Percentiles rank a stretch among this genome's conserved stretches.
Conservation (phyloP, 1,140 invertebrate genomes). For the Lineus longissimus region DNA sequence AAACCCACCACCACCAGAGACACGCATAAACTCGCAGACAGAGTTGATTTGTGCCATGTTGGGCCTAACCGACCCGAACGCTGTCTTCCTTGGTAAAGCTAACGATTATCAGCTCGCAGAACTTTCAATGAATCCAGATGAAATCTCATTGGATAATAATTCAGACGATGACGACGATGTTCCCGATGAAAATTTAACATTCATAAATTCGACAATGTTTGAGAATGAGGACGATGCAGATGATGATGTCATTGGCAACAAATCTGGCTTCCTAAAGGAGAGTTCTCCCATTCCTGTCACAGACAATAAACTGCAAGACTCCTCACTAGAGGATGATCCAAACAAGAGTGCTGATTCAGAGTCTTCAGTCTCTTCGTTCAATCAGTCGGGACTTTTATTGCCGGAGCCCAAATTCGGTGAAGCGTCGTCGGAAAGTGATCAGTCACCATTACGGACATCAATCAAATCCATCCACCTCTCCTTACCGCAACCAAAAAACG, state of each 20-base stretch:
- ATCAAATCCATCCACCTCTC: background rate
- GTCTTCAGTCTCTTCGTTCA: conserved; percentile 11
- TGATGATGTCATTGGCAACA: conserved; percentile 11
- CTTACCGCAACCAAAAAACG: background rate
- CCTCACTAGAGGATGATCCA: conserved; percentile 16
- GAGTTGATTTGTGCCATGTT: conserved; percentile 74
- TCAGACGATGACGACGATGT: conserved; percentile 20
- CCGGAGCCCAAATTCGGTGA: background rate
- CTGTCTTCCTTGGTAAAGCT: conserved; percentile 40
- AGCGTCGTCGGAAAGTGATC: background rate
- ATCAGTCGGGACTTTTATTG: conserved; percentile 14
- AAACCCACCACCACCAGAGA: conserved; percentile 19
- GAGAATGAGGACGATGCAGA: conserved; percentile 21
- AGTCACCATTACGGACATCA: background rate
- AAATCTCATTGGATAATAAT: conserved; percentile 35
- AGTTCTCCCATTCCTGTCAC: conserved; percentile 16
- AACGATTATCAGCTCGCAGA: conserved; percentile 15
- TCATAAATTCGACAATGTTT: conserved; percentile 3
- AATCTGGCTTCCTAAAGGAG: conserved; percentile 11
- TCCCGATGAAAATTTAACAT: background rate
- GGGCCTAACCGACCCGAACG: conserved; percentile 71
- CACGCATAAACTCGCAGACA: conserved; percentile 76
- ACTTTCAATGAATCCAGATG: conserved; percentile 29
- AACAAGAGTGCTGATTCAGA: background rate
- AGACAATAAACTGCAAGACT: conserved; percentile 23